Evolutionary conservation across 2,113 vertebrate genomes (phyloP), one percentile per base, ranked within the genome.

Genomic region (Aphelocoma coerulescens): DNA sequence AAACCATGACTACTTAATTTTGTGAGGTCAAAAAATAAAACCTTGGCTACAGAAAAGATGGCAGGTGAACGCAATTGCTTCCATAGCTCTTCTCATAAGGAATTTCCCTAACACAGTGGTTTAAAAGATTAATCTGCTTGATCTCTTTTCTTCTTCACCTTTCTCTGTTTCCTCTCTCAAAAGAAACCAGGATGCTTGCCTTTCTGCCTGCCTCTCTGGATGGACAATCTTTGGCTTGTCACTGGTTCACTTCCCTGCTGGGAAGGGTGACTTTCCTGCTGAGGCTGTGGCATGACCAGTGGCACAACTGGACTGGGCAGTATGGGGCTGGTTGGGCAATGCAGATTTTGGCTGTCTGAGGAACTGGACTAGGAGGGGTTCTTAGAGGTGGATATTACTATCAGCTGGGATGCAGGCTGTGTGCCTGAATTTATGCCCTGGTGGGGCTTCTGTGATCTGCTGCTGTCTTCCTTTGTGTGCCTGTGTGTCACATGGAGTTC

Each of bases 401-500:
- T 44, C 43, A 63, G 74, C 48, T 89, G 91, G 46, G 76, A 61
- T 69, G 46, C 37, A 28, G 61, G 63, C 80, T 69, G 37, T 41
- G 0, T 22, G 26, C 44, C 33, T 0, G 0, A 4, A 26, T 37
- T 37, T 73, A 68, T 24, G 7, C 13, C 9, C 52, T 2, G 2
- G 5, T 14, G 74, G 21, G 48, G 30, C 30, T 85, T 63, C 65
- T 48, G 57, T 33, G n/a, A 24, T 63, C 33, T 44, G 32, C 57
- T 67, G 35, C 52, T 37, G 15, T 33, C n/a, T 91, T 66, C 63
- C 44, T 77, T 35, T 39, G 33, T 81, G 65, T 71, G 52, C 87
- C 37, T 66, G 54, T 35, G 14, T 14, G 46, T 35, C 11, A 0
- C 52, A 21, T 57, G 63, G 72, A 66, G 55, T 63, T 39, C 8